A percentile compares a stretch with the other conserved stretches of the same genome.
Evolutionary conservation across 2,888 invertebrate species (phyloP).

Genomic region (Asteroscopus sphinx): DNA sequence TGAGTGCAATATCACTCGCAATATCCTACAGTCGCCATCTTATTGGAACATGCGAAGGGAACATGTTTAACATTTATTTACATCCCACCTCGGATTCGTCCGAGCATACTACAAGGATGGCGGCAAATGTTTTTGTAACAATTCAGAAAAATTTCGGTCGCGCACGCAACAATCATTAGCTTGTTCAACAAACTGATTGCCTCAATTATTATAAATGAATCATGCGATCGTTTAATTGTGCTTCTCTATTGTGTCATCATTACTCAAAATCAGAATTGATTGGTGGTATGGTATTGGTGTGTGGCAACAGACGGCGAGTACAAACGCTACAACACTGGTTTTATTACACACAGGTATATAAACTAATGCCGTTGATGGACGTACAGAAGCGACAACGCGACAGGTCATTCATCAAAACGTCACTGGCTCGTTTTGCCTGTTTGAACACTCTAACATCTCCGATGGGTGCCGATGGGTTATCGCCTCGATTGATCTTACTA

Average conservation of each 20-base stretch:
- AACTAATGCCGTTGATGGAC: constrained; percentile 64
- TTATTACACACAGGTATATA: constrained; percentile 31
- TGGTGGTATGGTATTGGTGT: constrained; percentile 30
- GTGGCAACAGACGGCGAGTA: constrained; percentile 47
- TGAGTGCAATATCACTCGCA: constrained; percentile 61
- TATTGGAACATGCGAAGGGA: constrained; percentile 34
- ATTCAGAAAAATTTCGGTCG: constrained; percentile 46
- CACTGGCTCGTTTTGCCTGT: constrained; percentile 59
- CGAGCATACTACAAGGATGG: constrained; percentile 32
- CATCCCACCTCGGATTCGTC: too few relatives aligned
- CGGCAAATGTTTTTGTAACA: constrained; percentile 25
- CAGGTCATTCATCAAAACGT: constrained; percentile 81
- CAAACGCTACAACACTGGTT: constrained; percentile 29
- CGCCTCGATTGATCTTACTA: constrained; percentile 71
- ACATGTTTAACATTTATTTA: constrained; percentile 35
- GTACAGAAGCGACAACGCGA: constrained; percentile 76
- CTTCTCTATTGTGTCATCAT: constrained; percentile 59
- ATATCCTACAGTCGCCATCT: constrained; percentile 51
- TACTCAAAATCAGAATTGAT: constrained; percentile 64
- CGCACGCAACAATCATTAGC: constrained; percentile 66
- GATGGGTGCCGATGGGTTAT: constrained; percentile 62
- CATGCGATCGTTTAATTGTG: constrained; percentile 65
- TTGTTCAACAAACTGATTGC: constrained; percentile 68
- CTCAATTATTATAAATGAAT: constrained; percentile 66
- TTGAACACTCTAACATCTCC: constrained; percentile 63